Percentiles rank a stretch among this genome's conserved stretches.
Evolutionary conservation across 1,140 invertebrate species (phyloP).

Genomic region (Camponotus floridanus): DNA sequence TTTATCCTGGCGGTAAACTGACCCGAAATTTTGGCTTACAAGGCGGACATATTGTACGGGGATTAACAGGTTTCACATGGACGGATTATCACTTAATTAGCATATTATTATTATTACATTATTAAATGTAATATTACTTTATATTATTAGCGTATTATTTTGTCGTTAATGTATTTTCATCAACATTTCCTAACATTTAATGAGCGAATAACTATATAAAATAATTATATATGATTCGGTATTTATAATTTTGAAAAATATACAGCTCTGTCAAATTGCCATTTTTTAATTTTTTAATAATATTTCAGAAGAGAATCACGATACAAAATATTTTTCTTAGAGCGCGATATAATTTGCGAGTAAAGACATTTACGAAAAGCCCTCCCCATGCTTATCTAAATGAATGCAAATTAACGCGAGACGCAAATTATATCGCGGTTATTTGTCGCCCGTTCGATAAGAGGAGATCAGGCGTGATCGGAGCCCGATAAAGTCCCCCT

Average conservation of each 20-base stretch:
- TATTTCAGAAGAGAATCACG: background rate
- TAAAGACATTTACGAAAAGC: background rate
- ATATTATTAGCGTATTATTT: background rate
- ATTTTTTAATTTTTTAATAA: no score
- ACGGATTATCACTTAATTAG: slow-evolving; percentile 36
- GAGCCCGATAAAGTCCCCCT: slow-evolving; percentile 26
- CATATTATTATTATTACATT: slow-evolving; percentile 5
- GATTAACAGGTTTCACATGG: slow-evolving; percentile 27
- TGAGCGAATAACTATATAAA: background rate
- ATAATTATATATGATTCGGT: background rate
- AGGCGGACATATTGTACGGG: background rate
- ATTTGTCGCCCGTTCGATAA: slow-evolving; percentile 17
- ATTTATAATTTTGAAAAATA: background rate
- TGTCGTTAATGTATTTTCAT: background rate
- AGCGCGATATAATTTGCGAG: background rate
- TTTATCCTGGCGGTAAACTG: slow-evolving; percentile 16
- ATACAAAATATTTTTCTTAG: background rate
- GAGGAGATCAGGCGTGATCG: slow-evolving; percentile 28
- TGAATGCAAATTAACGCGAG: slow-evolving; percentile 43
- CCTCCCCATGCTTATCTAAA: slow-evolving; percentile 25
- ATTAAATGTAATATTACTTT: background rate
- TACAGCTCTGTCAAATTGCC: background rate
- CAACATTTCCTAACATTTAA: background rate
- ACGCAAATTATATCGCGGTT: slow-evolving; percentile 18
- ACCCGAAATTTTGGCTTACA: slow-evolving; percentile 43